Conservation (phyloP, 2,113 vertebrate genomes). For the Arizona elegans region DNA sequence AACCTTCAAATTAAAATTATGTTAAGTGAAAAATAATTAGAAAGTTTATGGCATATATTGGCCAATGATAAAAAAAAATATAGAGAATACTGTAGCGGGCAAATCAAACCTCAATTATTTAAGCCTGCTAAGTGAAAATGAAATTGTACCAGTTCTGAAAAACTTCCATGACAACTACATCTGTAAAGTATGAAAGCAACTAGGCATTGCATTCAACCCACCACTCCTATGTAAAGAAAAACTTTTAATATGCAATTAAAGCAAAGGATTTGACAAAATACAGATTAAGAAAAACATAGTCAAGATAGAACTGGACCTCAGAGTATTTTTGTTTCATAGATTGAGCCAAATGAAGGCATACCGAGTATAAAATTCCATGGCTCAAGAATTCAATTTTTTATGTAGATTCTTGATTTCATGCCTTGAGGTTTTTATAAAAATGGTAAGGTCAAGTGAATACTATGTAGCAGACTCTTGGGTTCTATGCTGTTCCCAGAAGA, state of each 20-base stretch:
- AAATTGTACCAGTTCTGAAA: background rate
- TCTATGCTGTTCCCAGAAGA: slow-evolving; percentile 39
- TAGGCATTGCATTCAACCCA: background rate
- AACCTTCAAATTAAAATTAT: slow-evolving; percentile 27
- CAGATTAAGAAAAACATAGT: background rate
- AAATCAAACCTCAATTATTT: background rate
- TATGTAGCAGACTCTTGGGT: slow-evolving; percentile 30
- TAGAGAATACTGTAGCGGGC: background rate
- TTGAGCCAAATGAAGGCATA: background rate
- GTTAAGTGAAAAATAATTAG: background rate
- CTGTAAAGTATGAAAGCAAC: background rate
- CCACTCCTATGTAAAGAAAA: background rate
- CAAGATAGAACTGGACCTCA: background rate
- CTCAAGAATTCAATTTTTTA: background rate
- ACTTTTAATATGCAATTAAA: background rate
- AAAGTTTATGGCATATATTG: background rate
- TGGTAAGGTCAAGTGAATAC: background rate
- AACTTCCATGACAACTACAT: background rate
- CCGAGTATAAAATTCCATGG: background rate
- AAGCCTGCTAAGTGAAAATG: background rate
- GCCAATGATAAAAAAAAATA: background rate
- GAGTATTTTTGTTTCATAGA: background rate
- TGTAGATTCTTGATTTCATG: background rate
- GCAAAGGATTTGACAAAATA: background rate
- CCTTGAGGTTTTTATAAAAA: background rate